Conservation (phyloP, 2,888 invertebrate species). For the Nipponacmea schrenckii region DNA sequence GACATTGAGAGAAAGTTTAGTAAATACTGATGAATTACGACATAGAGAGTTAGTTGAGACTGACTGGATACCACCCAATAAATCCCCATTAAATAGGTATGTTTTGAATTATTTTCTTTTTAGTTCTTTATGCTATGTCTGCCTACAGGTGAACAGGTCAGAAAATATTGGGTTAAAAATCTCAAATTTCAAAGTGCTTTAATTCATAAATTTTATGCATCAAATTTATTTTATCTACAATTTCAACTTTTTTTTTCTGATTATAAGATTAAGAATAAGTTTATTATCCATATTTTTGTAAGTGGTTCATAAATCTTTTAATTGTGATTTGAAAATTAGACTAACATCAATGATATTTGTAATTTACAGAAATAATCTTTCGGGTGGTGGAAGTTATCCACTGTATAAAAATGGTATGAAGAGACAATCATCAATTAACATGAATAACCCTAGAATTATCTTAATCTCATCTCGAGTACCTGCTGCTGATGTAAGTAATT, state of each 20-base stretch:
- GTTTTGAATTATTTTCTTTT: not conserved
- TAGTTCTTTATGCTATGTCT: no score
- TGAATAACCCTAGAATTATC: slow-evolving; percentile 55
- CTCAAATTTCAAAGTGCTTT: no score
- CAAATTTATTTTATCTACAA: no score
- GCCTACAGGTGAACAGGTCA: no score
- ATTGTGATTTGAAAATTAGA: no score
- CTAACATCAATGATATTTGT: not conserved
- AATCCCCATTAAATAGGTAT: slow-evolving; percentile 11
- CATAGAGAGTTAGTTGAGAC: slow-evolving; percentile 53
- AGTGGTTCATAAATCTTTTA: no score
- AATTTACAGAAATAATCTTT: slow-evolving; percentile 4
- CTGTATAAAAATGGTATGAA: slow-evolving; percentile 29
- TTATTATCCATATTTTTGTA: no score
- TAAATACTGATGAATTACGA: slow-evolving; percentile 54
- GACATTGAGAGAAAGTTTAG: slow-evolving; percentile 51
- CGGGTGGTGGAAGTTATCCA: slow-evolving; percentile 20
- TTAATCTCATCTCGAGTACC: slow-evolving; percentile 65
- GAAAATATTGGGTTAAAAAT: no score
- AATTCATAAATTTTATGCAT: no score
- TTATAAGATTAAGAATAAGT: no score
- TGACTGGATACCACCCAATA: slow-evolving; percentile 53
- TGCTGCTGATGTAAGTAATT: slow-evolving; percentile 58
- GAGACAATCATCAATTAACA: slow-evolving; percentile 18
- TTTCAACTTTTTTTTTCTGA: no score